Evolutionary conservation across 2,888 invertebrate genomes (phyloP).

Genomic region (Amblyjoppa fuscipennis): DNA sequence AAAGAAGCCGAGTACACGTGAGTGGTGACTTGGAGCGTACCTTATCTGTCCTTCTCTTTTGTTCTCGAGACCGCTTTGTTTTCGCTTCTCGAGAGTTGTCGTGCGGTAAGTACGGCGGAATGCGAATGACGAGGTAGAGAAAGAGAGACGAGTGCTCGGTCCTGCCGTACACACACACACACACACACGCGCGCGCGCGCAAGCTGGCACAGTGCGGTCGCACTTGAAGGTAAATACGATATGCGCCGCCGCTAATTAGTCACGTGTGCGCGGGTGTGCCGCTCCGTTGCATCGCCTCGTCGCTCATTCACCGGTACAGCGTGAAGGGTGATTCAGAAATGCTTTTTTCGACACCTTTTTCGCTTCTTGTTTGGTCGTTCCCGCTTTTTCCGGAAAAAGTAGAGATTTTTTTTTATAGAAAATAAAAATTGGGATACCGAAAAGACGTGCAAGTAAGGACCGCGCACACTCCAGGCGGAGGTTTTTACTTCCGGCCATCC

Average conservation of each 20-base stretch:
- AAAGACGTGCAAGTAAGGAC: too few relatives aligned
- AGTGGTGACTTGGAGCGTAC: conserved; percentile 42
- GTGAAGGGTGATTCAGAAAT: too few relatives aligned
- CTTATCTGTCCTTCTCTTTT: conserved; percentile 59
- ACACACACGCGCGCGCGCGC: neutral
- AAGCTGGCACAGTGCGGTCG: neutral
- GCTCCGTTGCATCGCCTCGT: conserved; percentile 36
- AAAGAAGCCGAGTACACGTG: conserved; percentile 25
- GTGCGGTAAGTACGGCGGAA: conserved; percentile 22
- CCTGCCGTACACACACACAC: conserved; percentile 10
- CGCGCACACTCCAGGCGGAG: too few relatives aligned
- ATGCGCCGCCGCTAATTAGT: conserved; percentile 63
- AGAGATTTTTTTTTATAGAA: too few relatives aligned
- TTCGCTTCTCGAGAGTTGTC: conserved; percentile 48
- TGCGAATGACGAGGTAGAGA: neutral
- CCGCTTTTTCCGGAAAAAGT: too few relatives aligned
- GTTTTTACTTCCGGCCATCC: too few relatives aligned
- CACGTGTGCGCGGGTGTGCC: conserved; percentile 43
- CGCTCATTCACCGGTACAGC: conserved; percentile 37
- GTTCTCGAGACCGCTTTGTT: conserved; percentile 61
- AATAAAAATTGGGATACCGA: too few relatives aligned
- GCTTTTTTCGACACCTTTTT: neutral
- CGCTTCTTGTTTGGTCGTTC: neutral
- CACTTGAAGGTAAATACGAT: conserved; percentile 64
- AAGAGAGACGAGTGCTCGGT: conserved; percentile 2